phyloP scores from a whole-genome alignment of 2,113 vertebrate species.

The Stictonetta naevosa region DNA sequence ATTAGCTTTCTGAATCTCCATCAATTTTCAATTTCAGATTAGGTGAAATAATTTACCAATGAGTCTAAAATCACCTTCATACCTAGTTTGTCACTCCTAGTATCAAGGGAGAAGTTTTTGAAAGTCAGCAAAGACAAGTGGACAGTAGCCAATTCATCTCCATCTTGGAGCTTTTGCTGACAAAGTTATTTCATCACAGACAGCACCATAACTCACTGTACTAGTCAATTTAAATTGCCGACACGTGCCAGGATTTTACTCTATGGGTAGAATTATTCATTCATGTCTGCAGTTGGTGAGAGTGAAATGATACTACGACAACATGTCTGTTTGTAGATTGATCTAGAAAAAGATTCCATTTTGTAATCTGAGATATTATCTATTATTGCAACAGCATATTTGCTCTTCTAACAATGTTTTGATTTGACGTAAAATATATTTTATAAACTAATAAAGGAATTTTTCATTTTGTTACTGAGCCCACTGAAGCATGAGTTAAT shows the following conservation, averaged over 20 bases:
- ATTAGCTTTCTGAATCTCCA: background rate
- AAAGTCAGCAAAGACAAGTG: conserved; percentile 34
- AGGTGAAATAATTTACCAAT: background rate
- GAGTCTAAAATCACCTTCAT: background rate
- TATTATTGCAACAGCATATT: conserved; percentile 19
- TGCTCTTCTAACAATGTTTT: conserved; percentile 3
- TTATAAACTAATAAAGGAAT: conserved; percentile 43
- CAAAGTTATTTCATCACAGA: background rate
- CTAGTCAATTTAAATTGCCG: conserved; percentile 50
- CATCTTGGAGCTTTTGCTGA: conserved; percentile 5
- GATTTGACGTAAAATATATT: conserved; percentile 21
- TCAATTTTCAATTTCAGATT: background rate
- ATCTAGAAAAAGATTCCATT: conserved; percentile 41
- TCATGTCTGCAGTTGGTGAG: conserved; percentile 29
- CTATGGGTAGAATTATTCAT: conserved; percentile 53
- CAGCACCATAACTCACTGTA: conserved; percentile 38
- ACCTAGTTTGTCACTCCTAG: background rate
- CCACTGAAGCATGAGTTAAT: conserved; percentile 15
- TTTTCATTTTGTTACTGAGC: background rate
- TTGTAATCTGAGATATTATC: background rate
- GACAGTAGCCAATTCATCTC: conserved; percentile 27
- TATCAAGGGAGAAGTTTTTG: background rate
- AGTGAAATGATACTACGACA: conserved; percentile 11
- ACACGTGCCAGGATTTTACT: conserved; percentile 55
- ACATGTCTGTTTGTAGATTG: conserved; percentile 26